Percentiles rank a stretch among this genome's conserved stretches.
These are phyloP conservation scores for Staurois parvus DNA, from an alignment of 2,797 vertebrate species.

Conservation along the genomic window DNA sequence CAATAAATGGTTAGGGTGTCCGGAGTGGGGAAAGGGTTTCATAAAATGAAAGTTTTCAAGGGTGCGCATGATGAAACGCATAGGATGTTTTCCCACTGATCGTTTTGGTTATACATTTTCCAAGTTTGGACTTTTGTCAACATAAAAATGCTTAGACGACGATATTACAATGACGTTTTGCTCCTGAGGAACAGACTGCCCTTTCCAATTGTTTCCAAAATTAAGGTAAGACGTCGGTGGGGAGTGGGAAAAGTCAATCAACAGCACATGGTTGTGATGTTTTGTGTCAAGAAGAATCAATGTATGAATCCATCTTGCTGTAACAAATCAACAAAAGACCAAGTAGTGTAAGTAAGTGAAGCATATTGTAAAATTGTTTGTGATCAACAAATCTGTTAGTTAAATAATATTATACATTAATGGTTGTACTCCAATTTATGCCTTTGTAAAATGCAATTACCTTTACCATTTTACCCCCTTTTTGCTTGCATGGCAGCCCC, in stretches of 20 bases:
- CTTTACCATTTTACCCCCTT: too few species aligned
- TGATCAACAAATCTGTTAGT: too few species aligned
- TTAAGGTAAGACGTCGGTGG: not conserved
- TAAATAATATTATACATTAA: too few species aligned
- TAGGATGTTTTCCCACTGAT: not conserved
- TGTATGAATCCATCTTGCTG: not conserved
- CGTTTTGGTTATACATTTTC: not conserved
- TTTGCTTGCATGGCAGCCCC: too few species aligned
- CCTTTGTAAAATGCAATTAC: too few species aligned
- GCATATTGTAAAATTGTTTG: too few species aligned
- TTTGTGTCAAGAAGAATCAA: not conserved
- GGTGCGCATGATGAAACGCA: not conserved
- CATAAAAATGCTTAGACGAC: not conserved
- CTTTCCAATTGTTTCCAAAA: not conserved
- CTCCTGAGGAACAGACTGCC: too few species aligned
- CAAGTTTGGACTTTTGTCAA: not conserved
- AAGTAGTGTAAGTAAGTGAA: too few species aligned
- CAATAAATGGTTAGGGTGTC: not conserved
- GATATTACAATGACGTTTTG: not conserved
- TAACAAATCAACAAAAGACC: not conserved
- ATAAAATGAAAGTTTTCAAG: not conserved
- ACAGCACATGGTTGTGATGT: not conserved
- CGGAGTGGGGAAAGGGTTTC: not conserved
- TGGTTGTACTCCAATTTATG: too few species aligned
- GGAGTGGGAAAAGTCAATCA: too few species aligned